Evolutionary conservation across 2,113 vertebrate genomes (phyloP).

Genomic region (Megaceryle maxima): DNA sequence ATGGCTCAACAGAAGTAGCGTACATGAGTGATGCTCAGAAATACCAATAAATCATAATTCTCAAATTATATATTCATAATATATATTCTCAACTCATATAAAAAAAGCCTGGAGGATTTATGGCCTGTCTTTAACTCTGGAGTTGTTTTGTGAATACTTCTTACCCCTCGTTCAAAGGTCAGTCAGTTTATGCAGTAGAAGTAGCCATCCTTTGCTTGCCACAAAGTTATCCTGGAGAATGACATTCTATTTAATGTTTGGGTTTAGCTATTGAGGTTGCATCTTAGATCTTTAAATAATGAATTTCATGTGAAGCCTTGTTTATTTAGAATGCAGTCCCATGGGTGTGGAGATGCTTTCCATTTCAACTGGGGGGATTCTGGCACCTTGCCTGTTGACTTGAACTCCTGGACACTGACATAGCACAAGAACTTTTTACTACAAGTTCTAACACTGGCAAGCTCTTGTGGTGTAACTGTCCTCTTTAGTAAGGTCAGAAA

Average conservation of each 20-base stretch:
- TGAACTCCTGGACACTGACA: not conserved
- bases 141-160: not conserved
- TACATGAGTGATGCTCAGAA: not conserved
- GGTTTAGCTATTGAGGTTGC: not conserved
- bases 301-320: accelerated
- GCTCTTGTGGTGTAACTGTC: not conserved
- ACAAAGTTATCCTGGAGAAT: not conserved
- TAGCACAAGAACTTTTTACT: not conserved
- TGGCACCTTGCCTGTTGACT: accelerated
- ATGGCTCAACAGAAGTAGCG: not conserved
- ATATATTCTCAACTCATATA: not conserved
- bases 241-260: not conserved
- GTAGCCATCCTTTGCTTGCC: not conserved
- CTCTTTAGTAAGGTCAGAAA: not conserved
- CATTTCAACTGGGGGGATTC: not conserved
- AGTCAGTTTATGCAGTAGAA: not conserved
- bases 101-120: not conserved
- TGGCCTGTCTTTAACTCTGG: not conserved
- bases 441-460: not conserved
- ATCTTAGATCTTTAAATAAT: not conserved
- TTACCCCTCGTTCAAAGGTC: not conserved
- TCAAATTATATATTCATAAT: too few species aligned
- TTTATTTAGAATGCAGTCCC: not conserved
- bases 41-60: too few species aligned
- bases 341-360: not conserved